Base-by-base conservation (phyloP, 2,113 vertebrate genomes). In the Pituophis catenifer region DNA sequence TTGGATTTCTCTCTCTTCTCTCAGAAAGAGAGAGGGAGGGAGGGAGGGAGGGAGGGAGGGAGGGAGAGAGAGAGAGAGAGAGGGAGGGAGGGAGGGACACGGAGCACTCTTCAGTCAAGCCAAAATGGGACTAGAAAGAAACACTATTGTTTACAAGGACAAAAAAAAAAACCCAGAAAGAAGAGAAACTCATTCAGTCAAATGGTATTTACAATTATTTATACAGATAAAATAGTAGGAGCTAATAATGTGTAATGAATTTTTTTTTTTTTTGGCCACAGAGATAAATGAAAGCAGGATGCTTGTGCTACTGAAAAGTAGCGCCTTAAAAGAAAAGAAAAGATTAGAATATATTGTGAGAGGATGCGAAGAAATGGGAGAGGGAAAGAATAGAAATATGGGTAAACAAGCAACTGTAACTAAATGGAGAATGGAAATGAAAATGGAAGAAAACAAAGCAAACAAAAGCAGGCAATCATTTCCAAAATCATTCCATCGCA, bases 61-160 rank as follows among this genome's bases (percentile, higher is more conserved):
- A 57, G 15, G 1, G 55, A 0, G 57, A 23, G 21, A 0, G 23
- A 24, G 7, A 0, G 57, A 24, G 58, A 2, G 8, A 0, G 24
- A 38, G 23, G 3, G 8, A 1, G 24, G 1, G 59, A 59, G 24
- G 12, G 62, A 58, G 7, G 24, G 57, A 26, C 2, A 59, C 23
- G 24, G 58, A 62, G 59, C n/a, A 0, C 15, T 19, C 33, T 38
- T 81, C 75, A 81, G 75, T 81, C 33, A 81, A 38, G 33, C 33
- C 33, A 81, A 81, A 81, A 44, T 44, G 33, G 33, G 33, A 81
- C 33, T 38, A 8, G 70, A 81, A 81, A 81, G 70, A 70, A 70
- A 81, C 33, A 38, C 75, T 81, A 44, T 81, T 44, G 33, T 81
- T 81, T 81, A 21, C 33, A 44, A 81, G 33, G 33, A 81, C n/a